Evolutionary conservation across 53 echinoderm and acorn worm species (phyloP).

Genomic region (Henricia sp.): DNA sequence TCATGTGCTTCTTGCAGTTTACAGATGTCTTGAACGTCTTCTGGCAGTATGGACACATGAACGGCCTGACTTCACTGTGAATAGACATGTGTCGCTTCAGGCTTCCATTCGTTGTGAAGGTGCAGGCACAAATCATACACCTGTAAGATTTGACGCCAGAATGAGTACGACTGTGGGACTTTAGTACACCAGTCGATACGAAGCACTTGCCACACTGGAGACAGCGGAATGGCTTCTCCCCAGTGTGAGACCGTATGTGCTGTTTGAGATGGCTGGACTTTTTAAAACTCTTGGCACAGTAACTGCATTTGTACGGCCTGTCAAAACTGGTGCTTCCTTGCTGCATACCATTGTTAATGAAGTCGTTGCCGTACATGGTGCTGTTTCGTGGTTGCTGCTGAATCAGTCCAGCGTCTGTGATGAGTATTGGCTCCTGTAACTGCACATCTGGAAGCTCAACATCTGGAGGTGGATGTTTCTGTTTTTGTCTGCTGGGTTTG

Average conservation of each 20-base stretch:
- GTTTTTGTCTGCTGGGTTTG: conserved; percentile 24
- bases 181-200: conserved; percentile 94
- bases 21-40: conserved; percentile 99
- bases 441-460: conserved; percentile 83
- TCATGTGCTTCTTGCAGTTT: conserved; percentile 99
- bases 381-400: conserved; percentile 88
- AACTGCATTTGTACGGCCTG: conserved; percentile 91
- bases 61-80: conserved; percentile 95
- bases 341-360: conserved; percentile 67
- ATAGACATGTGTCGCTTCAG: conserved; percentile 98
- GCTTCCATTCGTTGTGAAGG: conserved; percentile 97
- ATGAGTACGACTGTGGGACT: conserved; percentile 91
- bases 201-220: conserved; percentile 87
- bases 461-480: conserved; percentile 58
- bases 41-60: conserved; percentile 99
- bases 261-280: conserved; percentile 99
- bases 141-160: conserved; percentile 92
- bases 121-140: conserved; percentile 86
- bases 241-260: conserved; percentile 95
- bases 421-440: conserved; percentile 94
- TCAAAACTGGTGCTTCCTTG: conserved; percentile 64
- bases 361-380: conserved; percentile 72
- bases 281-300: conserved; percentile 91
- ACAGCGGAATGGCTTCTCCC: conserved; percentile 91
- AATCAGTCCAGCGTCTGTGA: conserved; percentile 96